phyloP scores from a whole-genome alignment of 2,113 vertebrate species.

The Sitta europaea region DNA sequence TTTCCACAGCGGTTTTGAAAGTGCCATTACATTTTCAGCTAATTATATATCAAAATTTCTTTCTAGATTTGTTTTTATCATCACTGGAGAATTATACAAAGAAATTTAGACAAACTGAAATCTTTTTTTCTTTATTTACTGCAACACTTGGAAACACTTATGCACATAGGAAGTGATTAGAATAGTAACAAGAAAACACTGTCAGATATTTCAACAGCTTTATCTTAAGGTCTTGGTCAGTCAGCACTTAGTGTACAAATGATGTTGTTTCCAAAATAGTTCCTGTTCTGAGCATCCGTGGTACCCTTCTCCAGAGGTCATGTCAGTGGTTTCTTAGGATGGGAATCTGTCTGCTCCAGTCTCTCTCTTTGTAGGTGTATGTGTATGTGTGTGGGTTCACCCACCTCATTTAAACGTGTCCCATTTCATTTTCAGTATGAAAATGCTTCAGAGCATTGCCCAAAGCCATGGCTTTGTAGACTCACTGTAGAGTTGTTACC shows the following conservation, averaged over 20 bases:
- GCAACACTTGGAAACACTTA: not conserved
- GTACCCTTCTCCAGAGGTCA: not conserved
- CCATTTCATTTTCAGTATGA: not conserved
- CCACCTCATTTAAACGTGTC: not conserved
- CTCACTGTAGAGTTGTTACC: not conserved
- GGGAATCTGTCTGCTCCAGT: not conserved
- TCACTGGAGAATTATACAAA: not conserved
- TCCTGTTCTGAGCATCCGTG: not conserved
- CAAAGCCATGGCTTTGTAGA: not conserved
- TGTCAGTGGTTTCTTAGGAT: not conserved
- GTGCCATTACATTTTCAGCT: not conserved
- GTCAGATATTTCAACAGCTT: not conserved
- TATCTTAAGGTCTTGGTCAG: not conserved
- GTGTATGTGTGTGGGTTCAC: not conserved
- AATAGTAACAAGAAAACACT: not conserved
- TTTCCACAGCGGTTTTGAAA: not conserved
- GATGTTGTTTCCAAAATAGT: not conserved
- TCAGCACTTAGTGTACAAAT: not conserved
- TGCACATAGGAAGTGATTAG: not conserved
- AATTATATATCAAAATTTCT: not conserved
- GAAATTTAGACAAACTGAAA: not conserved
- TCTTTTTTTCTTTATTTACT: not conserved
- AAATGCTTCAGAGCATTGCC: not conserved
- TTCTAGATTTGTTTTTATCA: not conserved
- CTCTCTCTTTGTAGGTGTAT: not conserved